These are phyloP conservation scores for Euleptes europaea DNA, from an alignment of 2,113 vertebrate species.

Conservation along the genomic window DNA sequence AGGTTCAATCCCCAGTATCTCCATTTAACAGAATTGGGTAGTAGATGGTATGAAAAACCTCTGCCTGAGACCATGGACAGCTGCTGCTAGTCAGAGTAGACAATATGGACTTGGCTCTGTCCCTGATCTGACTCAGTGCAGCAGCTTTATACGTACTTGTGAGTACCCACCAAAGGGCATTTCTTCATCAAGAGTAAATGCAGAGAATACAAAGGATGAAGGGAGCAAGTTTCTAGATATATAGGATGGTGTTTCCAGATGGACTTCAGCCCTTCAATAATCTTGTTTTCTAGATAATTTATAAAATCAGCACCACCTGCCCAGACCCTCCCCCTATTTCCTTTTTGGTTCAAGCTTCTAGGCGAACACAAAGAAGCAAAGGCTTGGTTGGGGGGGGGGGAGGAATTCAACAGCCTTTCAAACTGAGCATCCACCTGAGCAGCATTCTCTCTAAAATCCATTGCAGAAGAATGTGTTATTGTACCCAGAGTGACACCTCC, in stretches of 20 bases:
- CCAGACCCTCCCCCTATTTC: not conserved
- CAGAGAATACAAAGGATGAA: not conserved
- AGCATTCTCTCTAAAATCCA: conserved; percentile 30
- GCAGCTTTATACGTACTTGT: too few relatives aligned
- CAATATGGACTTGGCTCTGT: too few relatives aligned
- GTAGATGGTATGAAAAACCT: too few relatives aligned
- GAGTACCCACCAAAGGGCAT: not conserved
- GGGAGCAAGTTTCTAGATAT: not conserved
- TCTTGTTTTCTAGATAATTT: not conserved
- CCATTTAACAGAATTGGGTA: too few relatives aligned
- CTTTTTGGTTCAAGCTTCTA: not conserved
- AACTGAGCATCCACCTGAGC: conserved; percentile 21
- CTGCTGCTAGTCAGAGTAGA: too few relatives aligned
- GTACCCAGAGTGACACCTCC: not conserved
- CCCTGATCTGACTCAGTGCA: too few relatives aligned
- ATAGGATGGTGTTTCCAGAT: not conserved
- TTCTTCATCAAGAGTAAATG: not conserved
- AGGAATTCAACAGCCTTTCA: conserved; percentile 9
- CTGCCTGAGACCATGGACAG: too few relatives aligned
- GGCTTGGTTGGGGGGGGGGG: not conserved
- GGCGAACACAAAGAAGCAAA: not conserved
- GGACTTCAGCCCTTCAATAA: too few relatives aligned
- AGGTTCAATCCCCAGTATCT: too few relatives aligned
- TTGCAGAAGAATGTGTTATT: conserved; percentile 22
- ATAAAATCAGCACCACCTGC: not conserved